phyloP scores from a whole-genome alignment of 1,140 invertebrate species.

The Antheraea mylitta region DNA sequence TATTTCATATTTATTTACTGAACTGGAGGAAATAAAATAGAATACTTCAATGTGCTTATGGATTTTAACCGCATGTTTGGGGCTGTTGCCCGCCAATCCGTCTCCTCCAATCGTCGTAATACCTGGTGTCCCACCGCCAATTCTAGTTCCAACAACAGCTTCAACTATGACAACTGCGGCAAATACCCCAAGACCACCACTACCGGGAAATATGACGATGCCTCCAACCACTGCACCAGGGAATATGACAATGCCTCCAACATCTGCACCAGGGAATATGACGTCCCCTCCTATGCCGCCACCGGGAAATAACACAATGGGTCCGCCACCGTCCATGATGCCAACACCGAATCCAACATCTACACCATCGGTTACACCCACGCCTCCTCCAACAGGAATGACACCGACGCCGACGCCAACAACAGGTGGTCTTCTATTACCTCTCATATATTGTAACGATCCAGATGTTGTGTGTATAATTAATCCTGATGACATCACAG shows the following conservation, averaged over 20 bases:
- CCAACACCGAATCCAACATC: slow-evolving; percentile 11
- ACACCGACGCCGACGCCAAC: slow-evolving; percentile 27
- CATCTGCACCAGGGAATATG: slow-evolving; percentile 1
- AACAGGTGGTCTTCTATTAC: slow-evolving; percentile 45
- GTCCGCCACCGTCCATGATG: slow-evolving; percentile 5
- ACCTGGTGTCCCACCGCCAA: slow-evolving; percentile 49
- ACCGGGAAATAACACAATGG: background rate
- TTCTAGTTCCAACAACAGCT: slow-evolving; percentile 46
- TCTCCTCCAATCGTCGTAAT: slow-evolving; percentile 53
- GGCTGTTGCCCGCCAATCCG: slow-evolving; percentile 52
- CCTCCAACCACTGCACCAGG: slow-evolving; percentile 6
- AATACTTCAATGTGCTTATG: slow-evolving; percentile 65
- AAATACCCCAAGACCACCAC: slow-evolving; percentile 14
- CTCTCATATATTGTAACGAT: slow-evolving; percentile 56
- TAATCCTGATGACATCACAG: slow-evolving; percentile 66
- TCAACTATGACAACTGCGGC: slow-evolving; percentile 32
- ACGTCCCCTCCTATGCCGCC: background rate
- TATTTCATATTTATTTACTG: too few relatives aligned
- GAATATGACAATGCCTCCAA: slow-evolving; percentile 19
- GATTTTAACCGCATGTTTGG: slow-evolving; percentile 71
- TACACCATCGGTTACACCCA: slow-evolving; percentile 3
- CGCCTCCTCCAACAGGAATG: too few relatives aligned
- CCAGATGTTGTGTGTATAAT: slow-evolving; percentile 60
- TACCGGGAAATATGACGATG: slow-evolving; percentile 19
- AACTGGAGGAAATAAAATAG: too few relatives aligned